Evolutionary conservation across 2,113 vertebrate species (phyloP).

Genomic region (Pluvialis apricaria): DNA sequence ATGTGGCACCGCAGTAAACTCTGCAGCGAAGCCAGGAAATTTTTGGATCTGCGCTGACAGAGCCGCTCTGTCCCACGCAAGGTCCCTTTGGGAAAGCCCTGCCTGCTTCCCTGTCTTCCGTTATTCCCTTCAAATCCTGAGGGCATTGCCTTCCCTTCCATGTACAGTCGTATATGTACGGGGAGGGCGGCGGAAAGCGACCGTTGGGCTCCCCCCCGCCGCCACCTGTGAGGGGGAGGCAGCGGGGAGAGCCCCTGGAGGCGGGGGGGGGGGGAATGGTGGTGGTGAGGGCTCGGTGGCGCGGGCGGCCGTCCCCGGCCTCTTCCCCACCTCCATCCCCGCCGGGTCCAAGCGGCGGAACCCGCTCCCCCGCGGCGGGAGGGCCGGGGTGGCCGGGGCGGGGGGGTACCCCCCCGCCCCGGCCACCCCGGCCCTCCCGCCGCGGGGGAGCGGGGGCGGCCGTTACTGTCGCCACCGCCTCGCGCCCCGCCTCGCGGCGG

Average conservation of each 20-base stretch:
- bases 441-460: neutral
- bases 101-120: neutral
- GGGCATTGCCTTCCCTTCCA: neutral
- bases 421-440: neutral
- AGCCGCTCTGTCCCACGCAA: neutral
- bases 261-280: no score
- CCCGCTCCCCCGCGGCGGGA: neutral
- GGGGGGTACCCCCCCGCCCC: no score
- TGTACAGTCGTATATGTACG: accelerated
- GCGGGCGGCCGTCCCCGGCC: neutral
- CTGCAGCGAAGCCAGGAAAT: neutral
- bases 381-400: neutral
- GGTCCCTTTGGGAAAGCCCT: neutral
- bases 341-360: neutral
- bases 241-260: no score
- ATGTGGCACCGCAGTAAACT: accelerated
- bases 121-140: neutral
- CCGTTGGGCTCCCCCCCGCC: no score
- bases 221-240: neutral
- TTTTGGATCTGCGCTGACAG: neutral
- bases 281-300: neutral
- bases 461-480: neutral
- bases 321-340: no score
- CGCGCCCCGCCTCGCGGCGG: neutral
- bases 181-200: no score